phyloP scores from a whole-genome alignment of 1,140 invertebrate species.

The Drosophila novamexicana region DNA sequence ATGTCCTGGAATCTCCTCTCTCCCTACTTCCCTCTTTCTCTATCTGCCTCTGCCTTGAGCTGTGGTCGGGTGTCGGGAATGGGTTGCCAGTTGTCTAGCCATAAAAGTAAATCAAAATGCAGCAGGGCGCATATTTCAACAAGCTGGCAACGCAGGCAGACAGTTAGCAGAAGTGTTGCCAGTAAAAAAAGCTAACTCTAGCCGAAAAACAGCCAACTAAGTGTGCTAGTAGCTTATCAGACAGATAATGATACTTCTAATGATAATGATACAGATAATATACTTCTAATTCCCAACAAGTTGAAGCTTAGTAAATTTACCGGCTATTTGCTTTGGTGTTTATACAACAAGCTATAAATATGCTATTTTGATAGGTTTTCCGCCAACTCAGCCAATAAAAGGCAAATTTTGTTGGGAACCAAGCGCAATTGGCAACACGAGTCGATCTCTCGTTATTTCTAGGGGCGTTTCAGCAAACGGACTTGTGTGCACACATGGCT shows the following conservation, averaged over 20 bases:
- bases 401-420: too few relatives aligned
- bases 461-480: not conserved
- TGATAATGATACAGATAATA: too few relatives aligned
- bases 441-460: not conserved
- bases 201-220: not conserved
- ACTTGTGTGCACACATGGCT: slow-evolving; percentile 32
- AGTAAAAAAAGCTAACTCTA: not conserved
- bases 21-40: not conserved
- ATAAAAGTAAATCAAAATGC: slow-evolving; percentile 82
- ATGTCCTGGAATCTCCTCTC: slow-evolving; percentile 13
- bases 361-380: too few relatives aligned
- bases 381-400: too few relatives aligned
- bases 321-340: too few relatives aligned
- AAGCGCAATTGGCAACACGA: not conserved
- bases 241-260: too few relatives aligned
- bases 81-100: slow-evolving; percentile 59
- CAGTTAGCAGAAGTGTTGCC: slow-evolving; percentile 11
- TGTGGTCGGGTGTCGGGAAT: not conserved
- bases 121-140: slow-evolving; percentile 63
- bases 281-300: too few relatives aligned
- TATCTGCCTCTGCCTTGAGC: not conserved
- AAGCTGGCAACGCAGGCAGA: slow-evolving; percentile 43
- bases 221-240: too few relatives aligned
- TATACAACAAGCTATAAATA: too few relatives aligned
- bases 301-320: too few relatives aligned